Base-by-base conservation (phyloP, 2,113 vertebrate genomes). In the Mustelus asterias region DNA sequence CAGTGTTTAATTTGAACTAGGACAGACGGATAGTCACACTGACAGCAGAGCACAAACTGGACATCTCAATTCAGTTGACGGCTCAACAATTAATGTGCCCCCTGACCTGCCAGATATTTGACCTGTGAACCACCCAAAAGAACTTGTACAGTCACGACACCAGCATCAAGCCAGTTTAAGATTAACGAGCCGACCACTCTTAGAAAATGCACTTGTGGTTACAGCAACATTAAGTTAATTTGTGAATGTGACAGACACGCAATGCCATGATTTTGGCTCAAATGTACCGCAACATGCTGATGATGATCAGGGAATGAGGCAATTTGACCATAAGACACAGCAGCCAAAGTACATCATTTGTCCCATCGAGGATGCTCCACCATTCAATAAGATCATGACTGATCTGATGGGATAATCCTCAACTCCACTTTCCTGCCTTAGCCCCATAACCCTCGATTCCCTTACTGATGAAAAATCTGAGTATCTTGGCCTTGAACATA, bases 41-140 rank as follows among this genome's bases (percentile, higher is more conserved):
- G 94, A 96, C 96, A 94, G 95, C 1, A 89, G 10, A 16, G 2
- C 78, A 96, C 48, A 3, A 65, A 96, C 76, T 2, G 8, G 22
- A 48, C 58, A 96, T 97, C 95, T 96, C 13, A 60, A 96, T 54
- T 95, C 41, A 80, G 58, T 95, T 10, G 96, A 70, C 96, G 96
- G 4, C 96, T 96, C 95, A 97, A 89, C 54, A 96, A 13, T 78
- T 93, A 8, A 96, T 96, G 70, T 7, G 72, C n/a, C 63, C n/a
- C 96, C 14, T 96, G 96, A 48, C 92, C 96, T 96, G 2, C 60
- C 76, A 96, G 89, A 94, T 96, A 80, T 96, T 96, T 95, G 96
- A 96, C 80, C 60, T 95, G 89, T 63, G n/a, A 54, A 41, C 96
- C 37, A 96, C 7, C 72, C 72, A 33, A 76, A 33, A 72, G 70